phyloP scores from a whole-genome alignment of 2,888 invertebrate genomes.

The Onchidella celtica region DNA sequence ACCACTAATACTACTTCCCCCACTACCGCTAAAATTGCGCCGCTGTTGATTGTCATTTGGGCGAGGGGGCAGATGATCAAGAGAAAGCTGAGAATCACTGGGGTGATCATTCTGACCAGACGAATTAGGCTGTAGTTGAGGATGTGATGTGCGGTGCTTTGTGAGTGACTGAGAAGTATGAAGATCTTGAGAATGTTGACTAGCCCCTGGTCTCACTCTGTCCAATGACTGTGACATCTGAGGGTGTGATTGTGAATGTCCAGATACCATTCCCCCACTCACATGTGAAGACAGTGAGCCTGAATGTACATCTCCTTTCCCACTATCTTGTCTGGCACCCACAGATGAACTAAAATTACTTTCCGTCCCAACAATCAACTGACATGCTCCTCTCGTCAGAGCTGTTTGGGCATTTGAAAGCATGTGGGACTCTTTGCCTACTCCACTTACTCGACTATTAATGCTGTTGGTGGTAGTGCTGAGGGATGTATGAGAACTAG shows the following conservation, averaged over 20 bases:
- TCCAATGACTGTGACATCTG: slow-evolving; percentile 20
- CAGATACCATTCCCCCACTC: background rate
- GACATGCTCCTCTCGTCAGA: background rate
- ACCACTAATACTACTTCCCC: slow-evolving; percentile 12
- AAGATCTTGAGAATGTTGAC: background rate
- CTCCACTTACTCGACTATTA: slow-evolving; percentile 53
- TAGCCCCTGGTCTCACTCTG: background rate
- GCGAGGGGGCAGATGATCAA: background rate
- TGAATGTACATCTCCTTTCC: background rate
- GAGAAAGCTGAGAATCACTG: background rate
- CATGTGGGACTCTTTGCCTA: slow-evolving; percentile 54
- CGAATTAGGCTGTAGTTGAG: background rate
- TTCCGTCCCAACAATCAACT: slow-evolving; percentile 5
- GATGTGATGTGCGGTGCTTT: background rate
- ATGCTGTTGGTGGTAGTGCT: slow-evolving; percentile 36
- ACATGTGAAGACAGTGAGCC: background rate
- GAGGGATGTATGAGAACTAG: slow-evolving; percentile 28
- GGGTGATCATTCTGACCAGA: background rate
- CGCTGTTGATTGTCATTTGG: background rate
- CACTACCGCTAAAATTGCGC: background rate
- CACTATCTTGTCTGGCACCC: background rate
- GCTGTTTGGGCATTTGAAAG: slow-evolving; percentile 5
- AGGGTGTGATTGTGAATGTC: background rate
- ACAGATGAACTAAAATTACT: background rate
- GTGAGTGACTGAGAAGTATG: background rate